These are phyloP conservation scores for Pandemis cinnamomeana DNA, from an alignment of 2,888 invertebrate genomes.

Conservation along the genomic window DNA sequence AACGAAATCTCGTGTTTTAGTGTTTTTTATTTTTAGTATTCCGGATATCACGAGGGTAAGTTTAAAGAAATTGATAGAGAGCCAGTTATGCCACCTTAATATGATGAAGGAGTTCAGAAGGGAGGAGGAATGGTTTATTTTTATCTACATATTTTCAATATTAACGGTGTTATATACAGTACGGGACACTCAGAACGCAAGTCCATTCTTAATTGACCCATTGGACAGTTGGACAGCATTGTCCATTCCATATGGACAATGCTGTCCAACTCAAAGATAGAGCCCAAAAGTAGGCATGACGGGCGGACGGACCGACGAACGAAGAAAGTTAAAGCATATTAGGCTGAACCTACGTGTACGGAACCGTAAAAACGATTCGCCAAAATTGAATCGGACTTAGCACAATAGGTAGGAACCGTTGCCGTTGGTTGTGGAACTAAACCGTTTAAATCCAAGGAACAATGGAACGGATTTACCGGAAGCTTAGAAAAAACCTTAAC, in stretches of 20 bases:
- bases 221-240: too few species aligned
- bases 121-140: too few species aligned
- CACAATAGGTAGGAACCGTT: slow-evolving; percentile 15
- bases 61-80: too few species aligned
- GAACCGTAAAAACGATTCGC: slow-evolving; percentile 8
- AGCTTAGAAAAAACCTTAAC: slow-evolving; percentile 37
- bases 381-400: slow-evolving; percentile 13
- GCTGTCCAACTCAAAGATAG: too few species aligned
- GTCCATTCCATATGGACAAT: too few species aligned
- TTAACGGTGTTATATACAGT: too few species aligned
- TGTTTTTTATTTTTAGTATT: slow-evolving; percentile 3
- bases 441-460: slow-evolving; percentile 30
- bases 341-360: not conserved
- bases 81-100: too few species aligned
- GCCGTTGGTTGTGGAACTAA: slow-evolving; percentile 20
- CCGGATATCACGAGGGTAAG: too few species aligned
- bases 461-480: slow-evolving; percentile 34
- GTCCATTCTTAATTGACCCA: too few species aligned
- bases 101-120: too few species aligned
- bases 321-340: not conserved
- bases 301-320: not conserved
- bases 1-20: not conserved
- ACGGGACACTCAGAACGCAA: too few species aligned
- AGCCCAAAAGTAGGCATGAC: not conserved
- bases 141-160: too few species aligned